Conservation (phyloP, 2,797 vertebrate genomes). For the Cyclura pinguis region DNA sequence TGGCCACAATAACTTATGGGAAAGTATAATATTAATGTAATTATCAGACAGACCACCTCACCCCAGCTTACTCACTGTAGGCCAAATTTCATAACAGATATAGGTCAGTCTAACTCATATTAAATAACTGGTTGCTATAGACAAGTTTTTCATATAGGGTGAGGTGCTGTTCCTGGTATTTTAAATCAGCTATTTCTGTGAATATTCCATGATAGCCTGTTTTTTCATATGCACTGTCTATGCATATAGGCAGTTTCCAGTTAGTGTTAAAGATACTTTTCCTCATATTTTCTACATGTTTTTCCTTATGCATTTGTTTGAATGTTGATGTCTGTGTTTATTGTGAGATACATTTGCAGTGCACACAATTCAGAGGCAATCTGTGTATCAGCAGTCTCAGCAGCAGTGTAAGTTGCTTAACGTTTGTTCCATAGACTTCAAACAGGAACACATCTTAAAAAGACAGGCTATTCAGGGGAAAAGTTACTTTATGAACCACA, state of each 20-base stretch:
- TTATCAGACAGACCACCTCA: slow-evolving; percentile 62
- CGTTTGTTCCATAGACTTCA: background rate
- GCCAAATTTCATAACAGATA: slow-evolving; percentile 41
- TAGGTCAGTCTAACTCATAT: slow-evolving; percentile 30
- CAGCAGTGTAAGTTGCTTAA: background rate
- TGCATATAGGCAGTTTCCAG: background rate
- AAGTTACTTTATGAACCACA: background rate
- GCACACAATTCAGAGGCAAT: background rate
- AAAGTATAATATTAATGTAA: slow-evolving; percentile 72
- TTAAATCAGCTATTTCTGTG: background rate
- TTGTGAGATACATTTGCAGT: background rate
- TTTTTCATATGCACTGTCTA: background rate
- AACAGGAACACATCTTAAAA: background rate
- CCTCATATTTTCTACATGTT: background rate
- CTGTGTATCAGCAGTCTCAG: too few species aligned
- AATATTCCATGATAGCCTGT: background rate
- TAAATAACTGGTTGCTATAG: background rate
- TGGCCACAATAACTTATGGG: slow-evolving; percentile 66
- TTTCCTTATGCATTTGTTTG: background rate
- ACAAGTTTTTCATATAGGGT: background rate
- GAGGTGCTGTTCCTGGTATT: background rate
- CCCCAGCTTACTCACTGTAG: slow-evolving; percentile 53
- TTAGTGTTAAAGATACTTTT: background rate
- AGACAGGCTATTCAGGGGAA: background rate
- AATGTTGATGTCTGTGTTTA: background rate